Conservation (phyloP, 2,797 vertebrate species). For the Chelmon rostratus region DNA sequence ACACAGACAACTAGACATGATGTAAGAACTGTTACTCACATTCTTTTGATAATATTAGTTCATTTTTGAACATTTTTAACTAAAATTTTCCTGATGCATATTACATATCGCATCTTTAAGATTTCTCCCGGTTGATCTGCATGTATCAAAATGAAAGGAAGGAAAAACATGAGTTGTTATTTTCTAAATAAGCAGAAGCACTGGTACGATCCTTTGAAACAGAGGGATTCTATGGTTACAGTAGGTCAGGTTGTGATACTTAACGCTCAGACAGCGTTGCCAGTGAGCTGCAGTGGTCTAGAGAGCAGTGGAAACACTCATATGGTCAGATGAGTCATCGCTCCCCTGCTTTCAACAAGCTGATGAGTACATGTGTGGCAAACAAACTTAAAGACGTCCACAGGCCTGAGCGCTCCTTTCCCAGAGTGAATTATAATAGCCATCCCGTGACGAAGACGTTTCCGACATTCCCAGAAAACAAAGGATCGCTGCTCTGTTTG, state of each 20-base stretch:
- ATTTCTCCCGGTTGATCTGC: conserved; percentile 18
- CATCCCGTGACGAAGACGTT: background rate
- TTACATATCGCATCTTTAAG: background rate
- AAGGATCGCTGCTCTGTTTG: background rate
- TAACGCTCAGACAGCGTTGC: conserved; percentile 15
- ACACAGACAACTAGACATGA: too few relatives aligned
- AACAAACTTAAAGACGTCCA: conserved; percentile 24
- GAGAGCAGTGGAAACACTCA: conserved; percentile 55
- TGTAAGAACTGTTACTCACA: too few relatives aligned
- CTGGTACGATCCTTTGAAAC: conserved; percentile 18
- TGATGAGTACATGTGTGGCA: conserved; percentile 42
- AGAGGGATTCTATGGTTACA: background rate
- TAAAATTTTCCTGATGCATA: too few relatives aligned
- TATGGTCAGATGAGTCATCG: conserved; percentile 65
- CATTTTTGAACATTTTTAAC: too few relatives aligned
- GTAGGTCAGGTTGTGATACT: conserved; percentile 20
- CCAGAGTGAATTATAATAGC: conserved; percentile 2
- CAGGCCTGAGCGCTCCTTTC: background rate
- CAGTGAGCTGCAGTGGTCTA: conserved; percentile 36
- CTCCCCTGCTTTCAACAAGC: conserved; percentile 29
- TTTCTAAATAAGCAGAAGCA: conserved; percentile 12
- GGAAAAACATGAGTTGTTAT: background rate
- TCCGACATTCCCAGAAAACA: background rate
- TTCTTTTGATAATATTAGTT: too few relatives aligned
- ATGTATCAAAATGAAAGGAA: background rate